A percentile compares a stretch with the other conserved stretches of the same genome.
Conservation (phyloP, 2,113 vertebrate species). For the Bettongia penicillata region DNA sequence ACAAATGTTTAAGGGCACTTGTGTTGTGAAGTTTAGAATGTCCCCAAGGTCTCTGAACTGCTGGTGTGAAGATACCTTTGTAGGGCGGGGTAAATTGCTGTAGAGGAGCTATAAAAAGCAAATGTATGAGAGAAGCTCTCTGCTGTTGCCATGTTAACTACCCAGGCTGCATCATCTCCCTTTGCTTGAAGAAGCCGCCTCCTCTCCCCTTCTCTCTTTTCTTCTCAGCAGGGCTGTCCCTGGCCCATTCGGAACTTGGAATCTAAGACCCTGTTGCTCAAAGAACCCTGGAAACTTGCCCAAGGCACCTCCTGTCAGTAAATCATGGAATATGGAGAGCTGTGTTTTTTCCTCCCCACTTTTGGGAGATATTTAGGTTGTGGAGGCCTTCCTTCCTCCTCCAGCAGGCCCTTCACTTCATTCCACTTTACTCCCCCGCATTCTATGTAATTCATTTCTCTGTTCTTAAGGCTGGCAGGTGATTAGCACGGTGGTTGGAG, state of each 20-base stretch:
- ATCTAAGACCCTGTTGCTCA: not conserved
- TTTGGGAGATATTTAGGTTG: not conserved
- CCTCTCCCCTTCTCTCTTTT: not conserved
- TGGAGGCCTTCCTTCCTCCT: not conserved
- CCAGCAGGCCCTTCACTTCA: not conserved
- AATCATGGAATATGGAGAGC: not conserved
- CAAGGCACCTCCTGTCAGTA: not conserved
- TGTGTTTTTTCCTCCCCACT: not conserved
- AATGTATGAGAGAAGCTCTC: not conserved
- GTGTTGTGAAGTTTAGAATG: not conserved
- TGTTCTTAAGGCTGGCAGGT: not conserved
- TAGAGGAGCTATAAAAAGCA: not conserved
- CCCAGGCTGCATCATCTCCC: not conserved
- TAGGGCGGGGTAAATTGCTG: not conserved
- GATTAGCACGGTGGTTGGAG: not conserved
- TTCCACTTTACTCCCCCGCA: not conserved
- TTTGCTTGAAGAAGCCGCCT: not conserved
- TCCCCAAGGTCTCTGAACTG: not conserved
- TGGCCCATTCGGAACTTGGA: not conserved
- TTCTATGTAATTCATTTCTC: not conserved
- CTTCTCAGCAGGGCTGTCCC: not conserved
- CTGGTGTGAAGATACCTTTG: not conserved
- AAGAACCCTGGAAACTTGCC: not conserved
- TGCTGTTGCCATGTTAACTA: fast-evolving
- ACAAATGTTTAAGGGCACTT: not conserved